phyloP scores from a whole-genome alignment of 2,888 invertebrate genomes.

The Tuberolachnus salignus region DNA sequence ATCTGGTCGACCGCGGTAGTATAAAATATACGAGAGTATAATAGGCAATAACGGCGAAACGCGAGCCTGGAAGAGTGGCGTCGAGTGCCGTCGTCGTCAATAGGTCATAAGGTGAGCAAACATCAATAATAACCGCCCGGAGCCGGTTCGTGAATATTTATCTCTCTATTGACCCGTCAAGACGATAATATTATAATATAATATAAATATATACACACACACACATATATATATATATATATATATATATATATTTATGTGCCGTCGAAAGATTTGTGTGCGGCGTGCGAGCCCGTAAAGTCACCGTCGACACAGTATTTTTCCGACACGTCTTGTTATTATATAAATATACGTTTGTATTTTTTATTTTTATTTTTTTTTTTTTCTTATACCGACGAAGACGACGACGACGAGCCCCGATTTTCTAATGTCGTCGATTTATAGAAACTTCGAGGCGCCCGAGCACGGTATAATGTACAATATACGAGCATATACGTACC shows the following conservation, averaged over 20 bases:
- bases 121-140: conserved; percentile 29
- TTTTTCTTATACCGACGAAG: too few species aligned
- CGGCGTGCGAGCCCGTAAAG: background rate
- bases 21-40: too few species aligned
- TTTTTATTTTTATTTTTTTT: too few species aligned
- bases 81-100: conserved; percentile 3
- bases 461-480: too few species aligned
- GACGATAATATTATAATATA: conserved; percentile 17
- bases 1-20: background rate
- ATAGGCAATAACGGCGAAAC: background rate
- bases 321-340: conserved; percentile 20
- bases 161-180: conserved; percentile 55
- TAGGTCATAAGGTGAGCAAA: conserved; percentile 51
- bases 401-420: too few species aligned
- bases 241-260: too few species aligned
- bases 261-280: conserved; percentile 12
- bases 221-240: too few species aligned
- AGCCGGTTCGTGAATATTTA: conserved; percentile 50
- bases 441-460: too few species aligned
- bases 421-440: too few species aligned
- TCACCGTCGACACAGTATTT: conserved; percentile 1
- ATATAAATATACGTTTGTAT: too few species aligned
- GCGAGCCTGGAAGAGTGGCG: background rate
- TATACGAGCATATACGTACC: too few species aligned
- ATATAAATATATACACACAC: too few species aligned